Conservation (phyloP, 2,888 invertebrate genomes). For the Sclerodermus sp. region DNA sequence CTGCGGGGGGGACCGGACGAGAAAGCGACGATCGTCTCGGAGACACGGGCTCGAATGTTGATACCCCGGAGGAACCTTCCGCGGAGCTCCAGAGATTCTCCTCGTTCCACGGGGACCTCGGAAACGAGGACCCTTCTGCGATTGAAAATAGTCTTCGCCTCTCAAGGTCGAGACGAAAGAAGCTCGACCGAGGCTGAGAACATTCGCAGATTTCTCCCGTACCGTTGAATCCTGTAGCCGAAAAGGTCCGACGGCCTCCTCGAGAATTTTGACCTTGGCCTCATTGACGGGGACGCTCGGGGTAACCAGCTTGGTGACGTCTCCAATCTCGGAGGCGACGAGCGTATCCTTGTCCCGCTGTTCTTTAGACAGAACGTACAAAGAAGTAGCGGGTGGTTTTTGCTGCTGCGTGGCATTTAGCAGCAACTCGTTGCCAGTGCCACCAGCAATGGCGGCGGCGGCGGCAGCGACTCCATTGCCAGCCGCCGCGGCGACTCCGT, state of each 20-base stretch:
- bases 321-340: conserved; percentile 1
- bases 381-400: conserved; percentile 41
- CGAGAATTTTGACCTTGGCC: conserved; percentile 17
- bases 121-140: too few relatives aligned
- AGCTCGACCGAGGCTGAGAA: too few relatives aligned
- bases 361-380: conserved; percentile 36
- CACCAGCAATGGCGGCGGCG: too few relatives aligned
- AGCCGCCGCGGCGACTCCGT: conserved; percentile 28
- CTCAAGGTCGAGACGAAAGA: too few relatives aligned
- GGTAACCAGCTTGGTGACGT: conserved; percentile 16
- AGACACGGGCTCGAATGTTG: neutral
- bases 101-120: too few relatives aligned
- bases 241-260: conserved; percentile 6
- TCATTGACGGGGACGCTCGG: conserved; percentile 21
- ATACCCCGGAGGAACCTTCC: neutral
- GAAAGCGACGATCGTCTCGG: conserved; percentile 26
- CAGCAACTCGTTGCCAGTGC: too few relatives aligned
- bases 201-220: too few relatives aligned
- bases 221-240: conserved; percentile 26
- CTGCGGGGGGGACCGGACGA: neutral
- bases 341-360: too few relatives aligned
- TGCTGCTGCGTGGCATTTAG: neutral
- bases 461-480: conserved; percentile 29
- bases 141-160: too few relatives aligned
- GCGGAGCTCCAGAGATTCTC: too few relatives aligned